Base-by-base conservation (phyloP, 2,888 invertebrate species). In the Pediacus dermestoides region DNA sequence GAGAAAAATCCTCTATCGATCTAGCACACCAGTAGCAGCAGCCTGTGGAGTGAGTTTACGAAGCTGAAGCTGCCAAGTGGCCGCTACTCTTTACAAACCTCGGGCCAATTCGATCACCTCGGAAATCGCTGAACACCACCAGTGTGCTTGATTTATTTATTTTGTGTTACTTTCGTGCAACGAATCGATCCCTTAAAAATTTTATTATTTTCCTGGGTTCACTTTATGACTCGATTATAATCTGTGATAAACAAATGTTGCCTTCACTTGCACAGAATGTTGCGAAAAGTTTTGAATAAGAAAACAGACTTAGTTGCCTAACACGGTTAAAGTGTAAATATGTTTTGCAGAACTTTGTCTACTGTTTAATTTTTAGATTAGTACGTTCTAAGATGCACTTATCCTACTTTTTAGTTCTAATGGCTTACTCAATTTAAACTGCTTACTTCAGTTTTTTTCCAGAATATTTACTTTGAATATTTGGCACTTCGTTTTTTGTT, bases 61-160 rank as follows among this genome's bases (percentile, higher is more conserved):
- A 13, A 28, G 28, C n/a, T 41, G 39, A 35, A 23, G 36, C 40
- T 44, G 44, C 45, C 49, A 46, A 46, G 44, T 44, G 43, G 43
- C 44, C 42, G 37, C 40, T 10, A 38, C 39, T 40, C 30, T 36
- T 21, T 23, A 34, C 27, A 27, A 37, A 42, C 38, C 38, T 36
- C 35, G 21, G 37, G 40, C 37, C 32, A 39, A 46, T 46, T 50
- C 46, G 50, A 50, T 48, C 50, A 47, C 42, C 39, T 23, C 28
- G 42, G 30, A 42, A 42, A 42, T 42, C 44, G 42, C 32, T 30
- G 39, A 43, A 36, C 45, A 42, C 50, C 34, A 38, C 42, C 38
- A 52, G 51, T 50, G 42, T 33, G 15, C 44, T 38, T 53, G 47
- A 49, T 53, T 53, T 50, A 53, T 53, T 53, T 46, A 53, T 50